Base-by-base conservation (phyloP, 1,140 invertebrate species). In the Holotrichia oblita region DNA sequence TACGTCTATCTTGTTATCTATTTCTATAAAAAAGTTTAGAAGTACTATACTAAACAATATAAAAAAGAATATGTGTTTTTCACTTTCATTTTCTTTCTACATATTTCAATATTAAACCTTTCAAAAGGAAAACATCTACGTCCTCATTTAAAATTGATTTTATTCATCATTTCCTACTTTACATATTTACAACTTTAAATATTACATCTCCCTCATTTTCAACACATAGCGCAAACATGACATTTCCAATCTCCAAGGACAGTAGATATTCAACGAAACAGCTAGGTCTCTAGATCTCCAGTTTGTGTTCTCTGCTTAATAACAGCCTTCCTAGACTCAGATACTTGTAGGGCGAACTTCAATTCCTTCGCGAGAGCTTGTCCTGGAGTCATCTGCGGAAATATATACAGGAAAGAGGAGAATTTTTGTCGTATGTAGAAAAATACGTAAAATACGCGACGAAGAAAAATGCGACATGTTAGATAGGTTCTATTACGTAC, bases 281-380 rank as follows among this genome's bases (percentile, higher is more conserved):
- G 22, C 27, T 69, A 69, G 22, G 61, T 69, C 22, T 69, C 20
- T 9, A 27, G 3, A 20, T 64, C 61, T 20, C 61, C 22, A 34
- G 22, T 22, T 8, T 17, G 61, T 7, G 22, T 27, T 69, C 22
- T 69, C 9, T 69, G 20, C 61, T 24, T 69, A 14, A 20, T 20
- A 3, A 92, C 89, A 0, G 91, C 91, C 82, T 94, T 94, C 27
- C 90, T 90, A 12, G 88, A 88, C 41, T 89, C 87, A 88, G 90
- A 91, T 80, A 94, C 89, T 78, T 91, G 90, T 40, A 93, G 79
- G 0, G 90, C 88, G 81, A 93, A 94, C 76, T 86, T 87, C 0
- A 93, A 77, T 83, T 94, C 92, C 0, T 89, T 89, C 81, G 89
- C 87, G 22, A 94, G 85, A 3, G 92, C 92, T 82, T 92, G 89